Conservation (phyloP, 2,113 vertebrate species). For the Pionites leucogaster region DNA sequence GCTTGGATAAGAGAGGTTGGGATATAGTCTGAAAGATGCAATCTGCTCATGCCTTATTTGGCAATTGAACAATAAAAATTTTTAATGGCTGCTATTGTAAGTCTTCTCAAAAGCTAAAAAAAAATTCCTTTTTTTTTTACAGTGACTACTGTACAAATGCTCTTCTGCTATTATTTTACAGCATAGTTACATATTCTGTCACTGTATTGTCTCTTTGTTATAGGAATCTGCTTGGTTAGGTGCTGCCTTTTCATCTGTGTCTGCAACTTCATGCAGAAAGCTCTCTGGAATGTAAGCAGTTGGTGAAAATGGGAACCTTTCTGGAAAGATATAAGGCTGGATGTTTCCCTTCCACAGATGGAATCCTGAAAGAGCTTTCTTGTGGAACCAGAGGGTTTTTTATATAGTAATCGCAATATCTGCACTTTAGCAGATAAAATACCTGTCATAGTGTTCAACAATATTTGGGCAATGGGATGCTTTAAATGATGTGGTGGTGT, state of each 20-base stretch:
- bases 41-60: not conserved
- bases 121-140: not conserved
- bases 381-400: not conserved
- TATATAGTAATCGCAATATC: not conserved
- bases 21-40: not conserved
- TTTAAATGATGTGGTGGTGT: fast-evolving
- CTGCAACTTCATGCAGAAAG: not conserved
- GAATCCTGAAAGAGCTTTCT: not conserved
- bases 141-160: not conserved
- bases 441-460: not conserved
- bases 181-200: fast-evolving
- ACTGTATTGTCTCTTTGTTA: not conserved
- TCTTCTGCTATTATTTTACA: not conserved
- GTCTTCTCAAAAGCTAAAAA: not conserved
- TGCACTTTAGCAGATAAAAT: not conserved
- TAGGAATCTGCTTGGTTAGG: not conserved
- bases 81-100: not conserved
- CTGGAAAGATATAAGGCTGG: not conserved
- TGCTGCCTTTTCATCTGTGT: not conserved
- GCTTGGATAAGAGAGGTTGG: not conserved
- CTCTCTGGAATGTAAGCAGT: not conserved
- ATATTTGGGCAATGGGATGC: not conserved
- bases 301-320: not conserved
- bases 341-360: not conserved
- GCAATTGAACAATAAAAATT: not conserved